Percentiles rank a stretch among this genome's conserved stretches.
Evolutionary conservation across 2,888 invertebrate species (phyloP).

Genomic region (Matsumyia berberina): DNA sequence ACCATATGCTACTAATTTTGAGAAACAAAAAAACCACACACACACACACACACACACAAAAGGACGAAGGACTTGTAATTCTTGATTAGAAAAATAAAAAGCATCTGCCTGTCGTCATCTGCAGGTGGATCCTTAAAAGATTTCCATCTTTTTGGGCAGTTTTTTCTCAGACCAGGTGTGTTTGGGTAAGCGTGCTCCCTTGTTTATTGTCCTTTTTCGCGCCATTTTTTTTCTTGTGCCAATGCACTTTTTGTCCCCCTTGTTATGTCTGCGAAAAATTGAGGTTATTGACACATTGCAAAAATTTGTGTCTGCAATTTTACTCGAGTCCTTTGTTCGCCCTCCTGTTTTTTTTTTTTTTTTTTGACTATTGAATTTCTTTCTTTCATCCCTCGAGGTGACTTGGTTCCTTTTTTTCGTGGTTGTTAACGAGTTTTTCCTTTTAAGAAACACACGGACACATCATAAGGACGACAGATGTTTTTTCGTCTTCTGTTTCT

Average conservation of each 20-base stretch:
- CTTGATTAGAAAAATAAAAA: conserved; percentile 55
- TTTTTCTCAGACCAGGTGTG: conserved; percentile 49
- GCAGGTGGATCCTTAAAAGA: conserved; percentile 60
- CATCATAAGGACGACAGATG: conserved; percentile 66
- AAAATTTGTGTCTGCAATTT: conserved; percentile 48
- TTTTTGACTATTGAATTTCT: conserved; percentile 60
- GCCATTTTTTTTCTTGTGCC: conserved; percentile 17
- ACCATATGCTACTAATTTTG: conserved; percentile 61
- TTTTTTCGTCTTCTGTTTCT: conserved; percentile 30
- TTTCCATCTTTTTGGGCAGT: conserved; percentile 1
- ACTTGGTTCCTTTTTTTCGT: conserved; percentile 44
- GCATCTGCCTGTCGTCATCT: conserved; percentile 56
- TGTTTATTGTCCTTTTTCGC: conserved; percentile 59
- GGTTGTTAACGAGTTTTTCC: conserved; percentile 38
- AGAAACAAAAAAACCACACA: background rate
- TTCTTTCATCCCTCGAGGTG: conserved; percentile 40
- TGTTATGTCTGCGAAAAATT: conserved; percentile 64
- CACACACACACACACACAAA: conserved; percentile 1
- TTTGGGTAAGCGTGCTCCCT: conserved; percentile 58
- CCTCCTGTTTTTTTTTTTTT: too few relatives aligned
- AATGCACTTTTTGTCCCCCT: conserved; percentile 16
- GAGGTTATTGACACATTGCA: conserved; percentile 71
- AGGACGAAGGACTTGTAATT: conserved; percentile 29
- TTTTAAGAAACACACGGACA: conserved; percentile 38
- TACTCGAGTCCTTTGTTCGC: conserved; percentile 61